Conservation (phyloP, 2,797 vertebrate species). For the Lagorchestes hirsutus region DNA sequence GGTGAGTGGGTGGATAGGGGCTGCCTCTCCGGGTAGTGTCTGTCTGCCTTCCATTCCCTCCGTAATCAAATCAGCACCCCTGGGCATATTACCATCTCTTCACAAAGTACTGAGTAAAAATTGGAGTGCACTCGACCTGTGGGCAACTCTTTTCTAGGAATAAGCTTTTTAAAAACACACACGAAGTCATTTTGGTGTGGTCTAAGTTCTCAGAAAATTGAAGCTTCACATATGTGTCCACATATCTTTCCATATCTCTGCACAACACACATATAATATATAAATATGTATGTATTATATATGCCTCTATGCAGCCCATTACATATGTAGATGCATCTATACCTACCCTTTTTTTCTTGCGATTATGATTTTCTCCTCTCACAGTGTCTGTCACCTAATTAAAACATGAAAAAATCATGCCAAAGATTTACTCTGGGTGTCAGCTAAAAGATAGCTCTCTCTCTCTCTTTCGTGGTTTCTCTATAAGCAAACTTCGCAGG, state of each 20-base stretch:
- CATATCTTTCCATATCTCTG: slow-evolving; percentile 47
- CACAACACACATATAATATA: neutral
- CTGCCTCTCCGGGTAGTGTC: neutral
- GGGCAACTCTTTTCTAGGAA: neutral
- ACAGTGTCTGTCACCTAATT: slow-evolving; percentile 3
- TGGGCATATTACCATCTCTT: slow-evolving; percentile 20
- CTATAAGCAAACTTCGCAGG: slow-evolving; percentile 81
- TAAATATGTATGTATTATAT: neutral
- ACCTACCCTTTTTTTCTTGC: neutral
- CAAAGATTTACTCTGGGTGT: slow-evolving; percentile 52
- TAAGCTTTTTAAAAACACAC: neutral
- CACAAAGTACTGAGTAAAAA: slow-evolving; percentile 31
- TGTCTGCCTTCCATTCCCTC: slow-evolving; percentile 64
- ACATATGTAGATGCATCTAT: rapidly evolving
- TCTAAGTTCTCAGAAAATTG: neutral
- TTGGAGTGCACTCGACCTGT: neutral
- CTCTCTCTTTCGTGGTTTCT: slow-evolving; percentile 83
- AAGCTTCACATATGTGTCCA: neutral
- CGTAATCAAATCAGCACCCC: slow-evolving; percentile 74
- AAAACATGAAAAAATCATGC: slow-evolving; percentile 20
- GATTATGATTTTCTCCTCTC: neutral
- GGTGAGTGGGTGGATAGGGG: neutral
- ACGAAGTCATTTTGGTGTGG: neutral
- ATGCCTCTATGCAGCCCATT: neutral
- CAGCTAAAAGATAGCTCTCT: slow-evolving; percentile 58